Evolutionary conservation across 2,888 invertebrate species (phyloP).

Genomic region (Cosmia trapezina): DNA sequence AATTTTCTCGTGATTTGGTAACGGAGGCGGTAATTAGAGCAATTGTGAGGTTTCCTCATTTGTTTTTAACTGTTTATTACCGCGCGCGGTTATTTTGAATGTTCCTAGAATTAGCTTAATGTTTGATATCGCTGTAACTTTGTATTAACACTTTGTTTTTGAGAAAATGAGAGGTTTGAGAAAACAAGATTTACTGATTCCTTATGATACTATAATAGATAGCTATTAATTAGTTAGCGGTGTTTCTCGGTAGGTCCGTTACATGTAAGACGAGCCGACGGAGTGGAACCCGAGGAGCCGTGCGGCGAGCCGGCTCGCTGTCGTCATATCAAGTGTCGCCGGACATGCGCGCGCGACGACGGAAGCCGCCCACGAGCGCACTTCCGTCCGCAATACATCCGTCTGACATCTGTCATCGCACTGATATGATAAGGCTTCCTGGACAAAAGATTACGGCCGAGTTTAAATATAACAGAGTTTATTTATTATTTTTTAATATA

Average conservation of each 20-base stretch:
- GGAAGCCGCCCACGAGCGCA: conserved; percentile 81
- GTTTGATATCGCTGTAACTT: conserved; percentile 69
- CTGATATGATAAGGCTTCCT: conserved; percentile 86
- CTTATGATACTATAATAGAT: conserved; percentile 2
- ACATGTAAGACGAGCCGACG: conserved; percentile 70
- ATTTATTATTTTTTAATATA: background rate
- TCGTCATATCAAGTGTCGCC: conserved; percentile 73
- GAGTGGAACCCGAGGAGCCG: conserved; percentile 77
- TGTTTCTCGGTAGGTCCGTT: conserved; percentile 33
- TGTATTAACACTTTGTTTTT: conserved; percentile 61
- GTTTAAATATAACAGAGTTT: conserved; percentile 27
- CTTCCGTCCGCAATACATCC: conserved; percentile 76
- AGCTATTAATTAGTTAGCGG: conserved; percentile 29
- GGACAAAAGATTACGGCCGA: conserved; percentile 50
- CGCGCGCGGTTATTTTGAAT: conserved; percentile 77
- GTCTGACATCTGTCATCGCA: conserved; percentile 65
- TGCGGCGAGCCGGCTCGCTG: conserved; percentile 67
- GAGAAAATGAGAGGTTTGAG: conserved; percentile 31
- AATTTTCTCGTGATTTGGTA: conserved; percentile 89
- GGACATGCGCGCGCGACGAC: conserved; percentile 83
- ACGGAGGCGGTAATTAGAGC: conserved; percentile 87
- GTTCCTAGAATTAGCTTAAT: conserved; percentile 74
- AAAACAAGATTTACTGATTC: conserved; percentile 27
- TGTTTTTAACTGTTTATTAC: conserved; percentile 87
- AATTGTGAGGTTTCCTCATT: conserved; percentile 87